These are phyloP conservation scores for Strix uralensis DNA, from an alignment of 2,113 vertebrate species.

Conservation along the genomic window DNA sequence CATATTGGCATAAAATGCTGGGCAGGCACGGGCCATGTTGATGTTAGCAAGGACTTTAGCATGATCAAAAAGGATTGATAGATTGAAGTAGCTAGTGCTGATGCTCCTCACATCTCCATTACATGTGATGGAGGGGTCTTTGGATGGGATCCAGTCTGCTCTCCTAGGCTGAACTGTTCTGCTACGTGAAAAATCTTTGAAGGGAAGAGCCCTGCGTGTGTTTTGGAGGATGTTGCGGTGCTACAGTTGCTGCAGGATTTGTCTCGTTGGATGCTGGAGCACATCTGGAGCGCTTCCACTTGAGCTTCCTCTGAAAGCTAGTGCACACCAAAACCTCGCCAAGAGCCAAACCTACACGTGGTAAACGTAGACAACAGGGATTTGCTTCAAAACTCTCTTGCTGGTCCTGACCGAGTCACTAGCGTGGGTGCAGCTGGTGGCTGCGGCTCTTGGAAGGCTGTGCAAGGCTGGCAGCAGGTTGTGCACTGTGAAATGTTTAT, in stretches of 20 bases:
- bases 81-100: not conserved
- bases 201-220: not conserved
- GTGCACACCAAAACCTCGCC: fast-evolving
- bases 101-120: not conserved
- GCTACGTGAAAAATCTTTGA: not conserved
- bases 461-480: not conserved
- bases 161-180: not conserved
- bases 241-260: not conserved
- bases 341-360: not conserved
- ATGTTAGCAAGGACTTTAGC: not conserved
- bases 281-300: not conserved
- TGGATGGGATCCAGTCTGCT: not conserved
- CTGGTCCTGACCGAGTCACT: not conserved
- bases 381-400: not conserved
- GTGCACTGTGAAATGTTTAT: not conserved
- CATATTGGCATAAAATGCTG: not conserved
- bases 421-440: not conserved
- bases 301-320: not conserved
- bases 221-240: not conserved
- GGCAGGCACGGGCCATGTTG: not conserved
- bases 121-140: not conserved
- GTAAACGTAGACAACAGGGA: not conserved
- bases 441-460: not conserved
- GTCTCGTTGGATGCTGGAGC: not conserved
- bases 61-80: not conserved